These are phyloP conservation scores for Pocillopora meandrina DNA, from an alignment of 92 coral and sea anemone species.

Conservation along the genomic window DNA sequence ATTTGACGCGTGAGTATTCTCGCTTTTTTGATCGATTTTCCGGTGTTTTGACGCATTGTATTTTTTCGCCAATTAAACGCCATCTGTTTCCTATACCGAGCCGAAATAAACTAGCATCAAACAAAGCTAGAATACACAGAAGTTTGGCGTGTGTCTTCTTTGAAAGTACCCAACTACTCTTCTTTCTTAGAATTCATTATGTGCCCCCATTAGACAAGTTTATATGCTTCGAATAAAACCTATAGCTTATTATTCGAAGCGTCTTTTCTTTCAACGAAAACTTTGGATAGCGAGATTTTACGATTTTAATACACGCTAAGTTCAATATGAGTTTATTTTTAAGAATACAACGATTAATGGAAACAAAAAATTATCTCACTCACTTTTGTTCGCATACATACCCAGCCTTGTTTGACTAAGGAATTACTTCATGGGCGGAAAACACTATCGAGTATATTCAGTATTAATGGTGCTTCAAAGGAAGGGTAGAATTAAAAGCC, in stretches of 20 bases:
- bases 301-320: no score
- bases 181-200: neutral
- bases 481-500: constrained; percentile 29
- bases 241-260: no score
- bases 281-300: no score
- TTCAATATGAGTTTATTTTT: no score
- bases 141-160: constrained; percentile 2
- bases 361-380: no score
- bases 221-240: no score
- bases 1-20: constrained; percentile 40
- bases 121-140: constrained; percentile 8
- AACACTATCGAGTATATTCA: constrained; percentile 1
- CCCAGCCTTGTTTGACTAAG: constrained; percentile 21
- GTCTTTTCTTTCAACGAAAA: no score
- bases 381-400: no score
- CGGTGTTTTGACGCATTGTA: constrained; percentile 62
- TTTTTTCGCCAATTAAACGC: constrained; percentile 59
- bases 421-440: constrained; percentile 39
- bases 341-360: no score
- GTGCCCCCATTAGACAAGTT: no score
- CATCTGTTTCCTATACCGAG: constrained; percentile 46
- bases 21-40: constrained; percentile 49
- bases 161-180: neutral
- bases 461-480: constrained; percentile 31
- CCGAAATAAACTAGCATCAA: constrained; percentile 31